Percentiles rank a stretch among this genome's conserved stretches.
These are phyloP conservation scores for Fundulus diaphanus DNA, from an alignment of 2,797 vertebrate genomes.

Conservation along the genomic window DNA sequence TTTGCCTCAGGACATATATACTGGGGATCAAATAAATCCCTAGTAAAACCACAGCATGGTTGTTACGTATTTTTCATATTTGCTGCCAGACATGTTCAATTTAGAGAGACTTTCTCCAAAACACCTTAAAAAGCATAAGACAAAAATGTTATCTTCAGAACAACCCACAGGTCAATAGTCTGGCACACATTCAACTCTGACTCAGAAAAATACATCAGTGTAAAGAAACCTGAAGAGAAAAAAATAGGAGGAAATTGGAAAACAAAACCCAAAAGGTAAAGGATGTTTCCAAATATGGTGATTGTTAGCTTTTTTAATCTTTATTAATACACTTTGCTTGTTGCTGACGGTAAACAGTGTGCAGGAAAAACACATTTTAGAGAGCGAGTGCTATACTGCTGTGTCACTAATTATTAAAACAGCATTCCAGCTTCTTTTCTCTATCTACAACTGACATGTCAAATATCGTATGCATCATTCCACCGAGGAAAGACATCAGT, in stretches of 20 bases:
- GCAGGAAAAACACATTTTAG: background rate
- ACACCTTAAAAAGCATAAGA: background rate
- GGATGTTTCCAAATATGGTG: background rate
- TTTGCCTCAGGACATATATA: background rate
- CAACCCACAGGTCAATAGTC: background rate
- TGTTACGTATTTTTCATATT: background rate
- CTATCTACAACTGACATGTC: background rate
- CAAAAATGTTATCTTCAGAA: background rate
- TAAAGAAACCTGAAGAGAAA: background rate
- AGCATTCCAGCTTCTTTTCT: background rate
- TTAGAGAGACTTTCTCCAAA: background rate
- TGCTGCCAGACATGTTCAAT: background rate
- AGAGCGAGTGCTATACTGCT: background rate
- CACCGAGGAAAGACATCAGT: background rate
- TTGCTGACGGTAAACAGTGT: background rate
- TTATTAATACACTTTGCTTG: background rate
- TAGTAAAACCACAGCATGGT: background rate
- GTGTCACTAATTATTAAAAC: background rate
- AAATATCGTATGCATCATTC: background rate
- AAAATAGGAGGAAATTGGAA: background rate
- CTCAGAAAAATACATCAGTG: background rate
- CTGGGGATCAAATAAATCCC: background rate
- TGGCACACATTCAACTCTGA: background rate
- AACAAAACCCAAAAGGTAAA: background rate
- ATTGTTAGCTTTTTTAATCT: background rate